phyloP scores from a whole-genome alignment of 2,113 vertebrate genomes.

The Mixornis gularis region DNA sequence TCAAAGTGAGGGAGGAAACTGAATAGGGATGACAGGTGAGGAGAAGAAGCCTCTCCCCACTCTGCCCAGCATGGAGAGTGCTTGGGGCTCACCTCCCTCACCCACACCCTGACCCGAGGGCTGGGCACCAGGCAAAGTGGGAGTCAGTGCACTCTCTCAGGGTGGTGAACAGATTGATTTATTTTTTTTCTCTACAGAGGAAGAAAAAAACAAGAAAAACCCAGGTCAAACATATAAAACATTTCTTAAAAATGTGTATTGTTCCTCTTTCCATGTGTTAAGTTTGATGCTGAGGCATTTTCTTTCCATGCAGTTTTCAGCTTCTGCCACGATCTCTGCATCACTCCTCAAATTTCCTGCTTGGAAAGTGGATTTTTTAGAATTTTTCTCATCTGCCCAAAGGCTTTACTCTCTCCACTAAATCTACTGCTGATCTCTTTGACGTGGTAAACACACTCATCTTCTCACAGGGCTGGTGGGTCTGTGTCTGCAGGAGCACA shows the following conservation, averaged over 20 bases:
- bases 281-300: neutral
- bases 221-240: neutral
- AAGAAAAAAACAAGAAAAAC: neutral
- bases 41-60: neutral
- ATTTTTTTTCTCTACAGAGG: rapidly evolving
- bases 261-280: neutral
- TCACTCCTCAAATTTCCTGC: neutral
- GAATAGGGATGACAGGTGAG: rapidly evolving
- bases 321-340: neutral
- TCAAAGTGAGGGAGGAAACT: neutral
- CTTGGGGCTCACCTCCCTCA: rapidly evolving
- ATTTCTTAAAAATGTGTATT: neutral
- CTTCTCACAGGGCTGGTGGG: neutral
- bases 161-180: rapidly evolving
- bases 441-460: neutral
- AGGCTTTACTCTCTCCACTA: neutral
- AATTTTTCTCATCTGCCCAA: neutral
- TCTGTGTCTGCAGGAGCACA: neutral
- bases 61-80: rapidly evolving
- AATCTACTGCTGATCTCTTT: neutral
- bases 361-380: neutral
- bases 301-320: neutral
- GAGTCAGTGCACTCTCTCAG: neutral
- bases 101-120: neutral
- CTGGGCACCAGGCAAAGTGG: neutral